These are phyloP conservation scores for Eupithecia pulchellata DNA, from an alignment of 2,888 invertebrate genomes.

Conservation along the genomic window DNA sequence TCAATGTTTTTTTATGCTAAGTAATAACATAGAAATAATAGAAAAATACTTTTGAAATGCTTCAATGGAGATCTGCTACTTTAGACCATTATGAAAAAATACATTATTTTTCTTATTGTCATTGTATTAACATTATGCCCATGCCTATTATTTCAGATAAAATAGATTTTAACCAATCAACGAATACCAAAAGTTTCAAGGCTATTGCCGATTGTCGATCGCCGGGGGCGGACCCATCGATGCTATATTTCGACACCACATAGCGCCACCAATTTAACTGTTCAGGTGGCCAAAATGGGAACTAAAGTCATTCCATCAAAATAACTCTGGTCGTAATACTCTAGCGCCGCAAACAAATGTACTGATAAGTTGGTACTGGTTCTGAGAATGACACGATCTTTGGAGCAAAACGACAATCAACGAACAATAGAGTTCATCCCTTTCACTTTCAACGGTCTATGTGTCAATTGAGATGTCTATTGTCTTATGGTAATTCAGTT, in stretches of 20 bases:
- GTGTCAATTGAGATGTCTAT: slow-evolving; percentile 72
- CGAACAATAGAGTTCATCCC: slow-evolving; percentile 71
- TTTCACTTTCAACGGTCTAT: slow-evolving; percentile 71
- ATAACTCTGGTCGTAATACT: neutral
- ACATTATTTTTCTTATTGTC: neutral
- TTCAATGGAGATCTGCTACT: neutral
- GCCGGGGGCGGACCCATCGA: slow-evolving; percentile 57
- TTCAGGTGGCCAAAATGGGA: neutral
- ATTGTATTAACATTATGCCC: neutral
- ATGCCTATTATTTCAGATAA: neutral
- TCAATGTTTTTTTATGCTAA: neutral
- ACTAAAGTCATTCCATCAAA: neutral
- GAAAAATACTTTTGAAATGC: neutral
- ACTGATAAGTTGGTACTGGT: neutral
- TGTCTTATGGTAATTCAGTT: slow-evolving; percentile 39
- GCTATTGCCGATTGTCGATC: slow-evolving; percentile 18
- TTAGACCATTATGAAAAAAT: neutral
- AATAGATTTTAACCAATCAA: neutral
- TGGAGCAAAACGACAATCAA: slow-evolving; percentile 67
- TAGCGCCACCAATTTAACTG: neutral
- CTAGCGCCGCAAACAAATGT: neutral
- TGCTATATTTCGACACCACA: slow-evolving; percentile 68
- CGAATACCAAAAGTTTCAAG: slow-evolving; percentile 16
- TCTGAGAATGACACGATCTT: slow-evolving; percentile 82
- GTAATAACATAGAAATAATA: neutral